Conservation (phyloP, 2,797 vertebrate species). For the Epinephelus coioides region DNA sequence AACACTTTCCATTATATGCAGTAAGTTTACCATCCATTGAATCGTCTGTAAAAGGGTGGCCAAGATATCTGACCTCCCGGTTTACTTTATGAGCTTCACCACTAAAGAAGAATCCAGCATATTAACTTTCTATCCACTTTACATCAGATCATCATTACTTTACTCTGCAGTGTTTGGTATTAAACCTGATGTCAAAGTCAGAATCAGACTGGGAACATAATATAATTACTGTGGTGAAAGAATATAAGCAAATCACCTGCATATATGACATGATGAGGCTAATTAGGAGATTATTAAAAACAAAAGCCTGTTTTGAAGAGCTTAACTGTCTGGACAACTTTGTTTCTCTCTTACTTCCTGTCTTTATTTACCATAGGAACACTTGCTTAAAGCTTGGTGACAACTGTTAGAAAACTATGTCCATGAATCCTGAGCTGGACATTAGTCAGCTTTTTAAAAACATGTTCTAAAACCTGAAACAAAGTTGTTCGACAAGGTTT, state of each 20-base stretch:
- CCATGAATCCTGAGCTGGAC: slow-evolving; percentile 3
- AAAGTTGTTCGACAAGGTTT: slow-evolving; percentile 11
- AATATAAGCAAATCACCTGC: slow-evolving; percentile 7
- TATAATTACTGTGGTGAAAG: background rate
- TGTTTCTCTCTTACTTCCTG: background rate
- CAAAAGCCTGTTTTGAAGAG: background rate
- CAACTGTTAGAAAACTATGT: background rate
- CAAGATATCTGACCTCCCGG: background rate
- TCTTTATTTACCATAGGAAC: background rate
- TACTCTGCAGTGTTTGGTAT: background rate
- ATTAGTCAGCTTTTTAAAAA: slow-evolving; percentile 21
- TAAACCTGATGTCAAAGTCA: slow-evolving; percentile 2
- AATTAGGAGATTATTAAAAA: slow-evolving; percentile 1
- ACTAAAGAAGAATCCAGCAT: background rate
- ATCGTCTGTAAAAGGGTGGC: slow-evolving; percentile 4
- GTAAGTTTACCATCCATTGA: background rate
- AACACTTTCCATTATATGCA: background rate
- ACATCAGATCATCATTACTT: slow-evolving; percentile 14
- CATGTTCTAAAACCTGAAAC: slow-evolving; percentile 36
- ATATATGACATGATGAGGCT: background rate
- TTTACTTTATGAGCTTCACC: slow-evolving; percentile 1
- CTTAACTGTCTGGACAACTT: background rate
- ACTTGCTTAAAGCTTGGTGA: slow-evolving; percentile 17
- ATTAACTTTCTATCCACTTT: slow-evolving; percentile 4
- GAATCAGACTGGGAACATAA: background rate